phyloP scores from a whole-genome alignment of 2,888 invertebrate species.

The Drosophila paranaensis region DNA sequence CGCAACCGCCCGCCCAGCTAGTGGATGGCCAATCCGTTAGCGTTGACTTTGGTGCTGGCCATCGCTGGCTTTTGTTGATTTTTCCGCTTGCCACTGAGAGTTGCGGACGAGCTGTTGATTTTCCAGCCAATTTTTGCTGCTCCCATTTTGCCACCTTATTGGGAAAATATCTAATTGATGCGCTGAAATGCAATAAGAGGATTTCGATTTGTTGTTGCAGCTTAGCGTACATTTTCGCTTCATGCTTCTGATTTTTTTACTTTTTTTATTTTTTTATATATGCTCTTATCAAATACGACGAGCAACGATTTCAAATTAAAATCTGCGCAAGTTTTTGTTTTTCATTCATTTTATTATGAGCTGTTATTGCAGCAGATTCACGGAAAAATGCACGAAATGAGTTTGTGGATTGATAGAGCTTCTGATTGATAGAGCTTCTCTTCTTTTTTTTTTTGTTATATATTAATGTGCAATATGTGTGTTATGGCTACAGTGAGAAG shows the following conservation, averaged over 20 bases:
- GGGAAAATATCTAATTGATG: conserved; percentile 68
- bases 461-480: not conserved
- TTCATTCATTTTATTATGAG: conserved; percentile 6
- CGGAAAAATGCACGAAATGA: conserved; percentile 5
- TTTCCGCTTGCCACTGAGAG: conserved; percentile 46
- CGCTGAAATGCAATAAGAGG: conserved; percentile 60
- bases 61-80: conserved; percentile 65
- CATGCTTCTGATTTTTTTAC: conserved; percentile 7
- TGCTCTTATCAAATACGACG: not conserved
- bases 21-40: conserved; percentile 23
- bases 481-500: not conserved
- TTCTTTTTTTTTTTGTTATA: not conserved
- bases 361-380: not conserved
- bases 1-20: not conserved
- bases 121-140: conserved; percentile 32
- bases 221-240: conserved; percentile 21
- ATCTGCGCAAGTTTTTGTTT: not conserved
- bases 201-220: conserved; percentile 52
- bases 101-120: conserved; percentile 41
- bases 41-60: conserved; percentile 47
- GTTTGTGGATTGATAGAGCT: not conserved
- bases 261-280: conserved; percentile 1
- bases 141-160: conserved; percentile 57
- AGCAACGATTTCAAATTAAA: conserved; percentile 18
- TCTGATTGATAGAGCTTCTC: no score